phyloP scores from a whole-genome alignment of 2,113 vertebrate genomes.

The Etheostoma cragini region DNA sequence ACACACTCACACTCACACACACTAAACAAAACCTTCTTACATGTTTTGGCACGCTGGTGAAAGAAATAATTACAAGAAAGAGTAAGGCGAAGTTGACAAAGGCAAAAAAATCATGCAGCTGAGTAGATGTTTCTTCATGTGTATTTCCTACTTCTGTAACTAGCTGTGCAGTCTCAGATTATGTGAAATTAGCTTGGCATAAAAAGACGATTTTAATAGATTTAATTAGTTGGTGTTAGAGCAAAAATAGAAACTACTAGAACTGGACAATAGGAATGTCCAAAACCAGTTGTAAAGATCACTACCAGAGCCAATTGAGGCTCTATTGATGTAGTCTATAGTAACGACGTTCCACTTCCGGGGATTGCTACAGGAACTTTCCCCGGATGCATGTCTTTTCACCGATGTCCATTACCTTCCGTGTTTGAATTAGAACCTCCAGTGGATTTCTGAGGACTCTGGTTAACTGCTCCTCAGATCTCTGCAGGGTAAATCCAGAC shows the following conservation, averaged over 20 bases:
- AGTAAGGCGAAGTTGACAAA: background rate
- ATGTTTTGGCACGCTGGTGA: slow-evolving; percentile 17
- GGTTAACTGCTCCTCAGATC: too few species aligned
- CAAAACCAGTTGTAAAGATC: background rate
- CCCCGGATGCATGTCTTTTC: too few species aligned
- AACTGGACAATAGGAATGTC: background rate
- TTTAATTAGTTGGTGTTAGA: background rate
- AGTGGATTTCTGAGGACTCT: too few species aligned
- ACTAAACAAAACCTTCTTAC: slow-evolving; percentile 11
- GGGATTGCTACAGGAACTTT: too few species aligned
- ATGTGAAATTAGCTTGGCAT: background rate
- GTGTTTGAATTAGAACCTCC: too few species aligned
- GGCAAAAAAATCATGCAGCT: background rate
- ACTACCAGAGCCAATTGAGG: background rate
- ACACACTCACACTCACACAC: slow-evolving; percentile 1
- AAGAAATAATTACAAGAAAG: slow-evolving; percentile 12
- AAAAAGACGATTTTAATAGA: background rate
- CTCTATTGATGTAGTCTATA: too few species aligned
- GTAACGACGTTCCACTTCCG: too few species aligned
- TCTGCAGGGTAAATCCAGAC: too few species aligned
- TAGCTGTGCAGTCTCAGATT: background rate
- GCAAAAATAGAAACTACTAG: background rate
- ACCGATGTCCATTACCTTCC: too few species aligned
- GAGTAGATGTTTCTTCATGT: background rate
- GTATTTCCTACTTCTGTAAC: background rate